A percentile compares a stretch with the other conserved stretches of the same genome.
phyloP scores from a whole-genome alignment of 2,888 invertebrate genomes.

The Synanthedon vespiformis region DNA sequence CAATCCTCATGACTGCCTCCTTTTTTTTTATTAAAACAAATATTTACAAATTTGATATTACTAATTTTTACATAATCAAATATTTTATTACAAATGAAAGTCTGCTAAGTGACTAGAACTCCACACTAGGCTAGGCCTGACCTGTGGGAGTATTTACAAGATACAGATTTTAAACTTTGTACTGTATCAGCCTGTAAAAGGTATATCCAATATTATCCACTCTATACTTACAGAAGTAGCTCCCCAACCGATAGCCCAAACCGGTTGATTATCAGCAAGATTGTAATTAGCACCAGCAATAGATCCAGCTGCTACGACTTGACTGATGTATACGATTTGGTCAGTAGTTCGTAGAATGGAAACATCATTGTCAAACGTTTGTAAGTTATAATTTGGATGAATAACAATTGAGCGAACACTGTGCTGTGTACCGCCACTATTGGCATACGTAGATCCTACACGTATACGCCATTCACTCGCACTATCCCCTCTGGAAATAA shows the following conservation, averaged over 20 bases:
- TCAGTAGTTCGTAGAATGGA: slow-evolving; percentile 28
- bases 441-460: slow-evolving; percentile 26
- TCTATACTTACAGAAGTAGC: slow-evolving; percentile 21
- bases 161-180: no score
- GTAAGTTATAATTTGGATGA: slow-evolving; percentile 30
- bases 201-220: no score
- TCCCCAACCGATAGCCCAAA: slow-evolving; percentile 52
- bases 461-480: slow-evolving; percentile 23
- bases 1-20: no score
- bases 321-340: slow-evolving; percentile 16
- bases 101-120: no score
- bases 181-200: no score
- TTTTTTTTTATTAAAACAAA: no score
- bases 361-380: slow-evolving; percentile 28
- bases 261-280: slow-evolving; percentile 25
- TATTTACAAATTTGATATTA: no score
- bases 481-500: slow-evolving; percentile 16
- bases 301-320: slow-evolving; percentile 14
- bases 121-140: no score
- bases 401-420: slow-evolving; percentile 11
- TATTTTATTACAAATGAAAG: no score
- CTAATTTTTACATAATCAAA: no score
- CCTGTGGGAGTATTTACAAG: no score
- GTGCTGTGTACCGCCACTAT: slow-evolving; percentile 26
- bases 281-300: slow-evolving; percentile 29